phyloP scores from a whole-genome alignment of 1,140 invertebrate species.

The Camponotus pennsylvanicus region DNA sequence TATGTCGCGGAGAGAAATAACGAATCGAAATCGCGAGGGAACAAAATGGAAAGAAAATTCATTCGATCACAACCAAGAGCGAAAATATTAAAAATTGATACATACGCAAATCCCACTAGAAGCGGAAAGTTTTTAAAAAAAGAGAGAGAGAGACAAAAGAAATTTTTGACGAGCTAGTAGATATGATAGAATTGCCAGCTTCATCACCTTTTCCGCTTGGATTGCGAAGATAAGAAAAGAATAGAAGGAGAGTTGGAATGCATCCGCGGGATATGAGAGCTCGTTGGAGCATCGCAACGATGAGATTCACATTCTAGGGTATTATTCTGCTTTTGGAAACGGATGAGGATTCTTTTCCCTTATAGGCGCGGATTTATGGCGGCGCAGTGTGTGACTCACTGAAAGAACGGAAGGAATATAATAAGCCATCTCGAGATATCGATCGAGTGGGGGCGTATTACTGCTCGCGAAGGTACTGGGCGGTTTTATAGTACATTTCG shows the following conservation, averaged over 20 bases:
- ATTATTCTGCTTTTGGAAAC: slow-evolving; percentile 22
- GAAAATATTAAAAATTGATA: neutral
- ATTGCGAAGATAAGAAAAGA: neutral
- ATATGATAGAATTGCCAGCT: neutral
- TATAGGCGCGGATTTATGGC: slow-evolving; percentile 7
- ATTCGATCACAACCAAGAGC: neutral
- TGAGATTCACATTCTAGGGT: neutral
- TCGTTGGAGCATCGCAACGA: neutral
- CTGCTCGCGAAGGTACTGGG: neutral
- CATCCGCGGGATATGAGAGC: neutral
- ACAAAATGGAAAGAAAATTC: neutral
- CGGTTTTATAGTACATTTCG: slow-evolving; percentile 21
- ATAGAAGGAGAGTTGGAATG: neutral
- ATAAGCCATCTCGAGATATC: slow-evolving; percentile 27
- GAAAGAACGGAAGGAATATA: slow-evolving; percentile 12
- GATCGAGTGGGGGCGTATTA: slow-evolving; percentile 26
- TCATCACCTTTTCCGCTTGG: neutral
- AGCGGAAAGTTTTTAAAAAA: neutral
- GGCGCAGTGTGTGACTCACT: neutral
- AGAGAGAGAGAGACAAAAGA: neutral
- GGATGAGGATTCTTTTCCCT: slow-evolving; percentile 25
- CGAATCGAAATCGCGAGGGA: neutral
- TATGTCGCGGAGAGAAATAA: neutral
- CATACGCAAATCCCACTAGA: neutral
- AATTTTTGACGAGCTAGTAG: neutral